Evolutionary conservation across 2,113 vertebrate species (phyloP), one percentile per base, ranked within the genome.

Genomic region (Siphamia tubifer): DNA sequence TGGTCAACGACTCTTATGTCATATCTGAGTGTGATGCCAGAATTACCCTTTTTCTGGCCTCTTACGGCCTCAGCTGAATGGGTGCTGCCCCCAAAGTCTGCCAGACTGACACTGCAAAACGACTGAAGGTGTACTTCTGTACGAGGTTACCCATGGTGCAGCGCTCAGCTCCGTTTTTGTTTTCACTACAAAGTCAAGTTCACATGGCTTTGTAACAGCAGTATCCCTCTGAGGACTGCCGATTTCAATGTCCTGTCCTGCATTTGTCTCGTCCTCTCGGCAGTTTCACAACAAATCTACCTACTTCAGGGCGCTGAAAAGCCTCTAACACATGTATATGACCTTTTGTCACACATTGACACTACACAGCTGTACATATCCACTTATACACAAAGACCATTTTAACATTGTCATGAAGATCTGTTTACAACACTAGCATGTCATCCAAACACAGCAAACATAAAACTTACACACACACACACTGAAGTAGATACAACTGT

Each of bases 21-120:
- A 27, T 1, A 34, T 70, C 57, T 40, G 76, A 91, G 92, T 92
- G 91, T 94, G 92, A 92, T 93, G 92, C 91, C 92, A 93, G 91
- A 94, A 91, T 39, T 54, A 52, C 87, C 89, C 79, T 25, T 44
- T 35, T 25, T 44, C 34, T 8, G 82, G 81, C 63, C 70, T 56
- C 45, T 47, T 19, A 16, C 7, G 67, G 78, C 77, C 79, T 51
- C 69, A 4, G 57, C 66, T 61, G 56, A 79, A 78, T 56, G 68
- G 74, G 55, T 63, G 8, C 17, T 5, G 66, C 48, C 69, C 32
- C 67, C 35, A 56, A 53, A 51, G 38, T 68, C 77, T 57, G 45
- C 40, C 25, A 64, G 63, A 77, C 65, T 53, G 47, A 60, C 53
- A 38, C 48, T 40, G 65, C 55, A 55, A 40, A 40, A 61, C 8